phyloP scores from a whole-genome alignment of 2,888 invertebrate species.

The Tupiocoris notatus region DNA sequence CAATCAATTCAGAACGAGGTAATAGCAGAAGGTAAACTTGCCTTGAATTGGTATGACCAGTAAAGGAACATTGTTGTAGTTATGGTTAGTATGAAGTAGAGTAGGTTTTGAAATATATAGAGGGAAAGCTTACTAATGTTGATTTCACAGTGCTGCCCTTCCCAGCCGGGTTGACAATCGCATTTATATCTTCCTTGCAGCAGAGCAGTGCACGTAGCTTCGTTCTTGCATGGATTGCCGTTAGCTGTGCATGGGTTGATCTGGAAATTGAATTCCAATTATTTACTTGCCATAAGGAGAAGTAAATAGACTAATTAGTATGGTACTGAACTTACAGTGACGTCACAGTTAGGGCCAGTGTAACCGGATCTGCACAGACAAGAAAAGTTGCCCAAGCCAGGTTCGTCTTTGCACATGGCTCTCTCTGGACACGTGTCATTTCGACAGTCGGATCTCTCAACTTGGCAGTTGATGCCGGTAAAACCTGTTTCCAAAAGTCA shows the following conservation, averaged over 20 bases:
- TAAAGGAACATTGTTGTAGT: no score
- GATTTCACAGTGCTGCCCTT: conserved; percentile 90
- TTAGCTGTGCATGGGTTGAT: conserved; percentile 87
- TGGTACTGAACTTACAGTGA: conserved; percentile 80
- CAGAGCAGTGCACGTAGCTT: conserved; percentile 82
- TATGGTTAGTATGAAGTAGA: no score
- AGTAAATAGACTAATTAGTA: no score
- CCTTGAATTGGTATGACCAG: no score
- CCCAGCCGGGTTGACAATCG: conserved; percentile 95
- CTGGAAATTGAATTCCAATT: conserved; percentile 55
- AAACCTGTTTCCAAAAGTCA: conserved; percentile 59
- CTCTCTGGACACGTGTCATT: conserved; percentile 91
- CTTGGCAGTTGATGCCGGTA: conserved; percentile 91
- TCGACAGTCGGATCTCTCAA: conserved; percentile 83
- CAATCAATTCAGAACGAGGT: no score
- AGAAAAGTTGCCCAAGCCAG: conserved; percentile 81
- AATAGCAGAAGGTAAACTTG: no score
- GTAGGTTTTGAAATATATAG: no score
- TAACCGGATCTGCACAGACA: conserved; percentile 94
- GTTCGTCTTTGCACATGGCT: conserved; percentile 96
- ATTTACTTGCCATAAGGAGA: no score
- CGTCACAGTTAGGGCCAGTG: conserved; percentile 86
- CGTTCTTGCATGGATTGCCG: conserved; percentile 88
- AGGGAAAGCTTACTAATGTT: conserved; percentile 63
- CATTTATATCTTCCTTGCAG: conserved; percentile 92